phyloP scores from a whole-genome alignment of 1,140 invertebrate species.

The Plectrocnemia conspersa region DNA sequence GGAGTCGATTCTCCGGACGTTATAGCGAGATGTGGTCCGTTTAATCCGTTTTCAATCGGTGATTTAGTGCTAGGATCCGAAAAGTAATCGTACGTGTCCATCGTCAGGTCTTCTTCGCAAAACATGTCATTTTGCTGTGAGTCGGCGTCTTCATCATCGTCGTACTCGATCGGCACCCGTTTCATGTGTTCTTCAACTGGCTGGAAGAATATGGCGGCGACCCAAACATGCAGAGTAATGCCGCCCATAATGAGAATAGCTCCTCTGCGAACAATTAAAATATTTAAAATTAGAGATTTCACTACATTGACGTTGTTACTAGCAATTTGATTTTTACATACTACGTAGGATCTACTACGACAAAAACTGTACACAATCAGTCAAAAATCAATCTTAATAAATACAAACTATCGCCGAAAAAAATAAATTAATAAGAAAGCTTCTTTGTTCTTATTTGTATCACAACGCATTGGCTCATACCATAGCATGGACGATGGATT shows the following conservation, averaged over 20 bases:
- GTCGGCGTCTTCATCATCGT: conserved; percentile 27
- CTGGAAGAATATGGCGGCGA: conserved; percentile 76
- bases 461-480: too few species aligned
- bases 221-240: conserved; percentile 75
- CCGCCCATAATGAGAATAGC: conserved; percentile 78
- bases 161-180: conserved; percentile 45
- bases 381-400: background rate
- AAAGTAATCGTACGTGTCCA: conserved; percentile 28
- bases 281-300: conserved; percentile 26
- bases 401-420: background rate
- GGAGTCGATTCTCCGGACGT: conserved; percentile 29
- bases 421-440: too few species aligned
- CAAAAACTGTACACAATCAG: background rate
- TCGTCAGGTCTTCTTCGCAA: conserved; percentile 24
- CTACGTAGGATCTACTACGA: background rate
- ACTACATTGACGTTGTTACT: background rate
- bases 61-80: conserved; percentile 19
- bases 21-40: conserved; percentile 13
- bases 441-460: too few species aligned
- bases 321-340: background rate
- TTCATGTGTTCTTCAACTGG: conserved; percentile 77
- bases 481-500: too few species aligned
- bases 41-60: conserved; percentile 17
- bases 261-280: conserved; percentile 53
- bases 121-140: conserved; percentile 15